A percentile compares a stretch with the other conserved stretches of the same genome.
Evolutionary conservation across 1,140 invertebrate genomes (phyloP).

Genomic region (Trypoxylus dichotomus): DNA sequence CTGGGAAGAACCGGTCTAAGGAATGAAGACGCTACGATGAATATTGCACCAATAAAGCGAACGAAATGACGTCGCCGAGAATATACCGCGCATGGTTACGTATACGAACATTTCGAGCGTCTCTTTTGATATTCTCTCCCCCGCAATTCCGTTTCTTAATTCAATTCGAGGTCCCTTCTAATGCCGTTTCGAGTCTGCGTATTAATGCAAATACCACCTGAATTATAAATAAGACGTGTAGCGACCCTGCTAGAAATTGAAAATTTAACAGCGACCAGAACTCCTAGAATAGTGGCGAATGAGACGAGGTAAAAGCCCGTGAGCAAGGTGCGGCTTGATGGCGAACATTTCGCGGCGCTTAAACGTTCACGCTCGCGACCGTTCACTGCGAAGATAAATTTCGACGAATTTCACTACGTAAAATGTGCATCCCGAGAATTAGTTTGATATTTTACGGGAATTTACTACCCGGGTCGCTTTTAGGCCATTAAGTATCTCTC

Average conservation of each 20-base stretch:
- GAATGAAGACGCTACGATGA: background rate
- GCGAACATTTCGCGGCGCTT: background rate
- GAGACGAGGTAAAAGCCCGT: too few relatives aligned
- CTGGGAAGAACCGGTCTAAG: background rate
- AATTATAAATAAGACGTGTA: conserved; percentile 35
- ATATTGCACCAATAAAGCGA: background rate
- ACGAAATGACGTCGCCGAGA: background rate
- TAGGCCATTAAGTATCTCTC: background rate
- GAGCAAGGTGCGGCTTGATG: too few relatives aligned
- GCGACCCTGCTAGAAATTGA: conserved; percentile 32
- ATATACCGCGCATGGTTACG: background rate
- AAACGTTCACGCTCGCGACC: background rate
- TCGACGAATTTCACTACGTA: background rate
- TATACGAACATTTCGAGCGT: background rate
- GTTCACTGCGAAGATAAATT: background rate
- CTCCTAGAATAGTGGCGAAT: too few relatives aligned
- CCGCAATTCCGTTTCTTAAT: background rate
- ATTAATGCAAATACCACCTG: conserved; percentile 40
- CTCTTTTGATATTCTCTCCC: background rate
- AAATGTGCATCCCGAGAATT: conserved; percentile 27
- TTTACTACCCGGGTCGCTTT: background rate
- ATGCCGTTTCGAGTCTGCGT: conserved; percentile 36
- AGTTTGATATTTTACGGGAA: conserved; percentile 17
- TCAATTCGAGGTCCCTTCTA: background rate
- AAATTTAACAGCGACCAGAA: conserved; percentile 26